Base-by-base conservation (phyloP, 2,113 vertebrate genomes). In the Steatornis caripensis region DNA sequence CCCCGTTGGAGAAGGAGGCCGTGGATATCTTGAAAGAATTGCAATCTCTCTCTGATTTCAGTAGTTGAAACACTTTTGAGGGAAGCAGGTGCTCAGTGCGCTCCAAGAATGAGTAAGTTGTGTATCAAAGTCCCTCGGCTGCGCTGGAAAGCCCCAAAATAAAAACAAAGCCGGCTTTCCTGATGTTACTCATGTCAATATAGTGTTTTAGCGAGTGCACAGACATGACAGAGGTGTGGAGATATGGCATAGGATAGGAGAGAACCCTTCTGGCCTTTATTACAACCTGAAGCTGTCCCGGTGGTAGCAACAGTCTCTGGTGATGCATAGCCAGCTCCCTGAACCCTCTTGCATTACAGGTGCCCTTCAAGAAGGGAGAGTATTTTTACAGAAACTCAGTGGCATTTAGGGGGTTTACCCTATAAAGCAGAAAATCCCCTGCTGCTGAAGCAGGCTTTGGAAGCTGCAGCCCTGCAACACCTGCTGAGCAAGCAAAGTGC, bases 131-230 rank as follows among this genome's bases (percentile, higher is more conserved):
- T 85, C 66, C 68, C 54, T 83, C 66, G 24, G 45, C 17, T 21
- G 2, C 3, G 4, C 55, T 93, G 96, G 96, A 96, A 95, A 96
- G 70, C 87, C 96, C 95, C 96, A 34, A 15, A 91, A 62, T 76
- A 90, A 96, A 85, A 58, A 24, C 85, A 90, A 90, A 92, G 19
- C 20, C 23, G 57, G 6, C 32, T 84, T 91, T 79, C 29, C 66
- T 29, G 17, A 10, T 78, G 20, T 88, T 83, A 91, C 41, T 96
- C 71, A 83, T 66, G 60, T 37, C 68, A 70, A 29, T 45, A 13
- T 1, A 27, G 20, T 4, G 15, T 45, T 84, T 34, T 20, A 57
- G 65, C 16, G 87, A 70, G 32, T n/a, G 60, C 12, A 46, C 30
- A 72, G 75, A n/a, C 36, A 21, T 66, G 64, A 5, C 66, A 79